Conservation (phyloP, 2,797 vertebrate genomes). For the Tympanoctomys barrerae region DNA sequence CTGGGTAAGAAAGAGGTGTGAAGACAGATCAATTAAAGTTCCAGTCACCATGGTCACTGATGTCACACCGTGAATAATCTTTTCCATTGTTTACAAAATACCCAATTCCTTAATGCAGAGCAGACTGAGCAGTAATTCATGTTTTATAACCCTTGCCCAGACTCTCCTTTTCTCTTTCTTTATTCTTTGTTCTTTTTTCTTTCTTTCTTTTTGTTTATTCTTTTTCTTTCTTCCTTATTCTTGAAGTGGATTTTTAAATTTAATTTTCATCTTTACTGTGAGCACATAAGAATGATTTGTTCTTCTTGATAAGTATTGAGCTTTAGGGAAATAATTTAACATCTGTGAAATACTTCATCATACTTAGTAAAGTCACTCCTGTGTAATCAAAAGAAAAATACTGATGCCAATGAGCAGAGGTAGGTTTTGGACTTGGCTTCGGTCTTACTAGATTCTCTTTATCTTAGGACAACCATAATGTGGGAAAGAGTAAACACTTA, state of each 20-base stretch:
- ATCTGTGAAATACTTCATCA: neutral
- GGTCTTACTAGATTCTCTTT: neutral
- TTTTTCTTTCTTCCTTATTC: neutral
- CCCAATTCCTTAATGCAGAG: neutral
- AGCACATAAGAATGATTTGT: neutral
- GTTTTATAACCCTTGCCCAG: constrained; percentile 1
- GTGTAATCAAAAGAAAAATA: constrained; percentile 3
- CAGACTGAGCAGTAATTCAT: constrained; percentile 35
- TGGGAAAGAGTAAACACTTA: neutral
- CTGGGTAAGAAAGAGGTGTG: constrained; percentile 66
- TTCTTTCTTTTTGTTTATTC: too few species aligned
- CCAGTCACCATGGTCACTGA: neutral
- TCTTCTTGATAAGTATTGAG: neutral
- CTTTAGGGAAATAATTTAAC: neutral
- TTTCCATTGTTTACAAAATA: constrained; percentile 67
- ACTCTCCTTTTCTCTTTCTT: neutral
- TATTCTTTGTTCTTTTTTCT: too few species aligned
- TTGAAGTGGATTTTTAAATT: constrained; percentile 42
- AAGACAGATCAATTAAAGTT: constrained; percentile 72
- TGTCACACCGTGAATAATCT: constrained; percentile 62
- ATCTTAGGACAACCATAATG: neutral
- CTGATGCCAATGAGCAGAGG: neutral
- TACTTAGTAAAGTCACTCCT: neutral
- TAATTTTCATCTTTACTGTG: neutral
- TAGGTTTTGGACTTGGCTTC: neutral